Evolutionary conservation across 2,888 invertebrate species (phyloP), one percentile per base, ranked within the genome.

Genomic region (Saturnia pavonia): DNA sequence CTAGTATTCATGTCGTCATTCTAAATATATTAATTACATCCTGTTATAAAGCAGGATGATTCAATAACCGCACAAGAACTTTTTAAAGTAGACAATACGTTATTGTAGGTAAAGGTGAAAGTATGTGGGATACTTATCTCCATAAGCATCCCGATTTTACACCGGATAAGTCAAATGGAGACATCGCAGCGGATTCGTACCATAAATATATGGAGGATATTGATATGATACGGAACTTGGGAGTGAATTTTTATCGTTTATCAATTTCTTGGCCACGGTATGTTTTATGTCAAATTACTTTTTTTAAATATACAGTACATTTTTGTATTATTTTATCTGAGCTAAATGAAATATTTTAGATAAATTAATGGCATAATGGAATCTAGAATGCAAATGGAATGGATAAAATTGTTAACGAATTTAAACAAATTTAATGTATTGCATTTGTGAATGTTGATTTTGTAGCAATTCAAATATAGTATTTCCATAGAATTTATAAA

Each of bases 231-330:
- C 91, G 93, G 73, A 92, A 94, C 54, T 85, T 96, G 19, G 95
- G 95, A 14, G 95, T 96, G 0, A 87, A 95, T 70, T 95, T 95
- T 76, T 96, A 96, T 82, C 93, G 96, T 25, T 95, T 96, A 83
- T 96, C 96, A 0, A 90, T 97, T 68, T 95, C 97, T 0, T 98
- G 97, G 97, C 88, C 96, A 6, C 93, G 94, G 93, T 92, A 79
- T 82, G 77, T 70, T 69, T 45, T 70, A 34, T 40, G 40, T 19
- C 19, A 2, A 8, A 40, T n/a, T 1, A 6, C 25, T 25, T 19
- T 60, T 25, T 60, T 27, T 25, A 27, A 60, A 60, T 27, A 60
- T 27, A 60, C 14, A 27, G 0, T 25, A 14, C 14, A 60, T 27
- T 27, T 27, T 4, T 27, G 9, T 14, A 60, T 11, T 27, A 27